Conservation (phyloP, 2,888 invertebrate genomes). For the Cylloceria caligata region DNA sequence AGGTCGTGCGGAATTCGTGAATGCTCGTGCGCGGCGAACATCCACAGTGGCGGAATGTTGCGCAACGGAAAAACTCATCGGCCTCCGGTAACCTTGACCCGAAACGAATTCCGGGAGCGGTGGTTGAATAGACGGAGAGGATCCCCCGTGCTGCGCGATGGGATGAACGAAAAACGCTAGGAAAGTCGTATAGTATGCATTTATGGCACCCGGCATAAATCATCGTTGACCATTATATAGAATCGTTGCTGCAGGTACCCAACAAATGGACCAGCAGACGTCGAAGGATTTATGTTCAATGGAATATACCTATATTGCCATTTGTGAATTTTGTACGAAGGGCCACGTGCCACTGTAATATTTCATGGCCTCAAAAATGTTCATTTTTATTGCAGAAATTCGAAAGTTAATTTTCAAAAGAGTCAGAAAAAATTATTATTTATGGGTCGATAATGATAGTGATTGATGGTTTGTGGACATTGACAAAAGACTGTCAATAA, state of each 20-base stretch:
- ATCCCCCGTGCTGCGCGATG: constrained; percentile 21
- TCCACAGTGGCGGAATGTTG: constrained; percentile 47
- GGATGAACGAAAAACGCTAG: constrained; percentile 26
- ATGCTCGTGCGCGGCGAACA: constrained; percentile 30
- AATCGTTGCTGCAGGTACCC: constrained; percentile 61
- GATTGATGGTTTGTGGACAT: constrained; percentile 12
- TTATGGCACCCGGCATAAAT: constrained; percentile 62
- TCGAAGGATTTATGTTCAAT: constrained; percentile 25
- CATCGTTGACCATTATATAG: constrained; percentile 51
- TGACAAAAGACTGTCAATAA: not conserved
- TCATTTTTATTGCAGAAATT: constrained; percentile 6
- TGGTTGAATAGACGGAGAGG: constrained; percentile 11
- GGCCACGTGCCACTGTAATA: constrained; percentile 64
- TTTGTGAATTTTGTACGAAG: constrained; percentile 9
- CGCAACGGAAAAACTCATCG: constrained; percentile 63
- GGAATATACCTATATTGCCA: not conserved
- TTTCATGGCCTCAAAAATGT: not conserved
- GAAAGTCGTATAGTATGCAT: constrained; percentile 19
- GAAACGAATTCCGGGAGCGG: constrained; percentile 46
- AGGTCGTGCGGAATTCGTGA: constrained; percentile 44
- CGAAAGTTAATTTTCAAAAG: constrained; percentile 53
- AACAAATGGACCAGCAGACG: constrained; percentile 62
- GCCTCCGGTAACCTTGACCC: constrained; percentile 66
- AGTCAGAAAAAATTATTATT: not conserved
- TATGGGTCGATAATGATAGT: constrained; percentile 4